These are phyloP conservation scores for Sander lucioperca DNA, from an alignment of 2,113 vertebrate species.

Conservation along the genomic window DNA sequence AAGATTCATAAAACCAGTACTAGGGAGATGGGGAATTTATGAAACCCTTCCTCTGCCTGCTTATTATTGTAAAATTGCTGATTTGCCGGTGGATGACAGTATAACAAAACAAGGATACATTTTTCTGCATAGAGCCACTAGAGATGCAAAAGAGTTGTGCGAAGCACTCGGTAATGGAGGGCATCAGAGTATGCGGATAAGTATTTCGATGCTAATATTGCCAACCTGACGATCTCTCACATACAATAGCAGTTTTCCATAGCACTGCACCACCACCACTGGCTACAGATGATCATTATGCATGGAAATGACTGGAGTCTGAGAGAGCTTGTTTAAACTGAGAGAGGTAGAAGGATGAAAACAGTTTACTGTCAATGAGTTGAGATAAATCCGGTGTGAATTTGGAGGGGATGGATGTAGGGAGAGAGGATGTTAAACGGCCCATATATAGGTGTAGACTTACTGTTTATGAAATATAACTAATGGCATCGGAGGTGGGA, in stretches of 20 bases:
- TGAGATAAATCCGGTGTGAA: conserved; percentile 48
- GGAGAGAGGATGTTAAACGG: conserved; percentile 75
- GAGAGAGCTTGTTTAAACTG: conserved; percentile 75
- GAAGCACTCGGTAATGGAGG: conserved; percentile 74
- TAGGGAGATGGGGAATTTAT: conserved; percentile 73
- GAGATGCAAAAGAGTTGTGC: conserved; percentile 71
- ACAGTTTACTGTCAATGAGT: conserved; percentile 68
- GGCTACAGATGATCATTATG: conserved; percentile 79
- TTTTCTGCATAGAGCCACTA: conserved; percentile 61
- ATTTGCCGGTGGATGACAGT: conserved; percentile 60
- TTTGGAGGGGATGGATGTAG: conserved; percentile 33
- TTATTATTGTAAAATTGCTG: conserved; percentile 80
- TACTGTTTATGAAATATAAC: conserved; percentile 98
- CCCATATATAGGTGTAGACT: conserved; percentile 83
- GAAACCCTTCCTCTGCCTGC: conserved; percentile 63
- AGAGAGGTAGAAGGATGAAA: conserved; percentile 55
- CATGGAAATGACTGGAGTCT: conserved; percentile 78
- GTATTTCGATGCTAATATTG: conserved; percentile 81
- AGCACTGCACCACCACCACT: not conserved
- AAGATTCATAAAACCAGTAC: conserved; percentile 75
- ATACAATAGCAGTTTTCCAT: conserved; percentile 53
- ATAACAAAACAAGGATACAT: conserved; percentile 68
- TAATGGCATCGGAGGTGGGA: conserved; percentile 93
- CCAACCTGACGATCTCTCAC: conserved; percentile 77
- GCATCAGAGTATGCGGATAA: conserved; percentile 74